These are phyloP conservation scores for Glyphotaelius pellucidus DNA, from an alignment of 2,888 invertebrate species.

Conservation along the genomic window DNA sequence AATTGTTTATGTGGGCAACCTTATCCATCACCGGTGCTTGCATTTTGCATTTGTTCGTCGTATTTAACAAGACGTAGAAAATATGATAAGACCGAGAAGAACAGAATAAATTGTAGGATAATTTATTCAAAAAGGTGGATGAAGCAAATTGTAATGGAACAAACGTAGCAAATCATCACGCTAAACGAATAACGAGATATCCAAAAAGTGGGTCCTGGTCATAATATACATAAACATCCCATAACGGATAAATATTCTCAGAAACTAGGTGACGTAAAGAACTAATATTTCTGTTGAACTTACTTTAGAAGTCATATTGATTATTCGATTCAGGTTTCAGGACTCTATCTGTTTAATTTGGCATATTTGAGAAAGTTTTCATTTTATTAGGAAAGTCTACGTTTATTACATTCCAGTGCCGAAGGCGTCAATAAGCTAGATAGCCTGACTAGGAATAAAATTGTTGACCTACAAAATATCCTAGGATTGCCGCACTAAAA, in stretches of 20 bases:
- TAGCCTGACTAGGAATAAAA: neutral
- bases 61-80: too few relatives aligned
- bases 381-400: neutral
- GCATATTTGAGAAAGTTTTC: neutral
- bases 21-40: too few relatives aligned
- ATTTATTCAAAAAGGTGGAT: too few relatives aligned
- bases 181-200: too few relatives aligned
- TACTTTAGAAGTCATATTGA: neutral
- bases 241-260: neutral
- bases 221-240: neutral
- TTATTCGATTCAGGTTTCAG: neutral
- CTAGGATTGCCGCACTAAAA: neutral
- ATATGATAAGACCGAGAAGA: too few relatives aligned
- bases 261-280: neutral
- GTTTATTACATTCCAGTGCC: neutral
- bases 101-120: too few relatives aligned
- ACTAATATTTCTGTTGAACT: neutral
- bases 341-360: neutral
- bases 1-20: too few relatives aligned
- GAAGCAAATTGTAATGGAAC: too few relatives aligned
- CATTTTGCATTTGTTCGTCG: too few relatives aligned
- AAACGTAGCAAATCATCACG: too few relatives aligned
- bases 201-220: too few relatives aligned
- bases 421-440: neutral
- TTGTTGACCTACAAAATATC: conserved; percentile 16